Percentiles rank a stretch among this genome's conserved stretches.
Conservation (phyloP, 1,140 invertebrate species). For the Brachystomella parvula region DNA sequence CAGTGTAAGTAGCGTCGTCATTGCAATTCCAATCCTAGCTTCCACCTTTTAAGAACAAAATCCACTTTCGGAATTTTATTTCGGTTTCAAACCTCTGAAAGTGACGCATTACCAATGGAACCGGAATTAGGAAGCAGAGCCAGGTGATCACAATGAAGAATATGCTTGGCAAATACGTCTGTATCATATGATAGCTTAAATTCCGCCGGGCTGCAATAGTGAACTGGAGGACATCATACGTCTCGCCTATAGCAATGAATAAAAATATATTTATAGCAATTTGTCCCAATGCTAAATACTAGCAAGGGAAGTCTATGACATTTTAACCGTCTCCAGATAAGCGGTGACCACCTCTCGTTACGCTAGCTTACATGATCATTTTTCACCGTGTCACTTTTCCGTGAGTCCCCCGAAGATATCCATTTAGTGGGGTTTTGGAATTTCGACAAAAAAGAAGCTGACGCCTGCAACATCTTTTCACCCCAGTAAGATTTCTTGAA, state of each 20-base stretch:
- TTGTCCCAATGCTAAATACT: background rate
- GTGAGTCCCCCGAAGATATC: too few relatives aligned
- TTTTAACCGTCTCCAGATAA: background rate
- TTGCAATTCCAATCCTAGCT: background rate
- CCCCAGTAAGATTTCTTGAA: too few relatives aligned
- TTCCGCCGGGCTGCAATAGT: constrained; percentile 50
- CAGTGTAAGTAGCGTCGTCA: constrained; percentile 4
- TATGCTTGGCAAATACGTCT: constrained; percentile 55
- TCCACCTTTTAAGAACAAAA: too few relatives aligned
- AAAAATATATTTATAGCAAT: background rate
- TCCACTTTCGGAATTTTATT: too few relatives aligned
- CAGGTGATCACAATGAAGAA: constrained; percentile 58
- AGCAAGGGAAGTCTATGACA: background rate
- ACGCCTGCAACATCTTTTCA: too few relatives aligned
- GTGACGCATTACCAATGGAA: too few relatives aligned
- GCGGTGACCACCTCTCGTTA: background rate
- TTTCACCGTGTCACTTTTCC: too few relatives aligned
- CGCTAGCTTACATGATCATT: background rate
- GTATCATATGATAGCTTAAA: constrained; percentile 51
- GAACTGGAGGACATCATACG: constrained; percentile 26
- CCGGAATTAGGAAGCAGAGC: constrained; percentile 56
- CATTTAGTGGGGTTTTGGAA: too few relatives aligned
- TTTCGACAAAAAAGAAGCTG: too few relatives aligned
- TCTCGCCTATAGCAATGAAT: background rate
- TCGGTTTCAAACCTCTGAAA: too few relatives aligned